These are phyloP conservation scores for Manis crassicaudata DNA, from an alignment of 2,797 vertebrate species.

Conservation along the genomic window DNA sequence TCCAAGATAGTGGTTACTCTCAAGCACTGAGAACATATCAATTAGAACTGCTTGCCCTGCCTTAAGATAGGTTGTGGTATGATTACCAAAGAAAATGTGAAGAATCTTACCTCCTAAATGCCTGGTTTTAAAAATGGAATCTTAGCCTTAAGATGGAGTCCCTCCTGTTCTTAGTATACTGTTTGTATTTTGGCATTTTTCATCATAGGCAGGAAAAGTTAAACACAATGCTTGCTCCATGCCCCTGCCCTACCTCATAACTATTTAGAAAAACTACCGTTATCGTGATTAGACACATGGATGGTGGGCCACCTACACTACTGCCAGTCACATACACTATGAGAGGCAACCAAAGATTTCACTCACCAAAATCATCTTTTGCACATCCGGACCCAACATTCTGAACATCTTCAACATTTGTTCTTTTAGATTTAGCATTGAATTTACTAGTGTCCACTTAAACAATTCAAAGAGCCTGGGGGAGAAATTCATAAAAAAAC, in stretches of 20 bases:
- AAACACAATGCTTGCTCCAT: too few species aligned
- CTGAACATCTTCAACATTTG: neutral
- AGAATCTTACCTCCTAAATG: too few species aligned
- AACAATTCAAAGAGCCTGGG: neutral
- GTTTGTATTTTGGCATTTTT: too few species aligned
- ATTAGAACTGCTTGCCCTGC: too few species aligned
- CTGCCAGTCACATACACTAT: neutral
- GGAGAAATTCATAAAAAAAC: neutral
- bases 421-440: neutral
- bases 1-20: too few species aligned
- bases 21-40: too few species aligned
- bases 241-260: neutral
- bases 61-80: too few species aligned
- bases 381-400: neutral
- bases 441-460: neutral
- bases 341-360: neutral
- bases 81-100: too few species aligned
- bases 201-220: too few species aligned
- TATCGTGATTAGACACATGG: neutral
- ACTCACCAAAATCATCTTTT: neutral
- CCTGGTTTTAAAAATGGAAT: too few species aligned
- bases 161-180: too few species aligned
- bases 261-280: neutral
- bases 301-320: neutral
- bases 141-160: too few species aligned